phyloP scores from a whole-genome alignment of 2,888 invertebrate species.

The Hypomecis punctinalis region DNA sequence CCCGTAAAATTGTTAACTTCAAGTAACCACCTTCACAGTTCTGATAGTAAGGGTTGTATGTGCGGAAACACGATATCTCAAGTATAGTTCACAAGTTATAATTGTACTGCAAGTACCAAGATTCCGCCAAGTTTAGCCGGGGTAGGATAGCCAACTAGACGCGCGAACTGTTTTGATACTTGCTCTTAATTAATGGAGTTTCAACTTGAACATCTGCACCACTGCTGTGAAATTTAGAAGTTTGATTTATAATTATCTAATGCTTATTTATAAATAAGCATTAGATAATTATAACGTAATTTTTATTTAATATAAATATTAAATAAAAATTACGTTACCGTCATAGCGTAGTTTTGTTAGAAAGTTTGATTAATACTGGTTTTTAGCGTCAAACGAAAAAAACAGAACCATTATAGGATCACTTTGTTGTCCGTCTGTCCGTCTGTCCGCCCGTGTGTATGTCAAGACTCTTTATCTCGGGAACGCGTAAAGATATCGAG shows the following conservation, averaged over 20 bases:
- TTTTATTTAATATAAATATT: too few relatives aligned
- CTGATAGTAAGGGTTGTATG: conserved; percentile 1
- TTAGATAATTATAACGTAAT: too few relatives aligned
- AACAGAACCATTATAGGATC: too few relatives aligned
- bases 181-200: conserved; percentile 41
- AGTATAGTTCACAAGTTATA: conserved; percentile 47
- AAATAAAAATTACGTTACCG: too few relatives aligned
- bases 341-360: too few relatives aligned
- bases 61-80: conserved; percentile 27
- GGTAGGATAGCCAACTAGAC: conserved; percentile 29
- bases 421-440: too few relatives aligned
- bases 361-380: too few relatives aligned
- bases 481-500: too few relatives aligned
- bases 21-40: not conserved
- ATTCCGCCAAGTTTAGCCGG: conserved; percentile 34
- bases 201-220: conserved; percentile 24
- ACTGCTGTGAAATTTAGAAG: conserved; percentile 9
- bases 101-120: conserved; percentile 42
- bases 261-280: not conserved
- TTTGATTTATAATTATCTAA: conserved; percentile 12
- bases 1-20: too few relatives aligned
- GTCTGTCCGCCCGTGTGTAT: too few relatives aligned
- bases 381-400: too few relatives aligned
- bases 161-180: conserved; percentile 35
- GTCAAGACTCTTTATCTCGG: too few relatives aligned